Evolutionary conservation across 2,888 invertebrate species (phyloP).

Genomic region (Litoditis marina): DNA sequence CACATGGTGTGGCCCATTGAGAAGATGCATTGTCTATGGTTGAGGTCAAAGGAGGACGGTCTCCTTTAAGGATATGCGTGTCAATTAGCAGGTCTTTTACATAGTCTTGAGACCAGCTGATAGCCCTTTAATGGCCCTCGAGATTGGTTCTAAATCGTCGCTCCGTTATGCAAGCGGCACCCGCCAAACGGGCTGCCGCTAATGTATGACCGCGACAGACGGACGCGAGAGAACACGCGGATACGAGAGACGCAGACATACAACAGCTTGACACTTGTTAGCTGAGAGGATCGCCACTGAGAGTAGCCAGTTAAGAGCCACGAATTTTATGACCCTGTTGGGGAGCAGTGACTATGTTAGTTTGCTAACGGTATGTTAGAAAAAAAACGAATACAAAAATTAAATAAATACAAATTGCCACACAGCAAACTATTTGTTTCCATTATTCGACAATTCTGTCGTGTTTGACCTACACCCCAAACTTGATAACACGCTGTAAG

Average conservation of each 20-base stretch:
- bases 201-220: constrained; percentile 20
- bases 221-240: constrained; percentile 8
- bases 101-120: constrained; percentile 21
- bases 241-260: constrained; percentile 7
- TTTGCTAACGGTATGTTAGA: no score
- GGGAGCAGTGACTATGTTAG: no score
- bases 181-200: constrained; percentile 19
- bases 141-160: constrained; percentile 16
- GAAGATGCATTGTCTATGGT: background rate
- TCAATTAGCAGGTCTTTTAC: constrained; percentile 16
- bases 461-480: no score
- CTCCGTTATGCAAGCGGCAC: constrained; percentile 18
- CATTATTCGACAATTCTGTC: no score
- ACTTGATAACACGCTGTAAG: no score
- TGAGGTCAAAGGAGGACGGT: background rate
- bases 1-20: background rate
- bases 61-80: constrained; percentile 11
- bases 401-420: no score
- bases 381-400: no score
- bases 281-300: no score
- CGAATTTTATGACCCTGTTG: no score
- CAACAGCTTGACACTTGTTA: constrained; percentile 20
- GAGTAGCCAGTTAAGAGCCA: no score
- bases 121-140: constrained; percentile 18
- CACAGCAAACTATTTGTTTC: no score